Base-by-base conservation (phyloP, 2,888 invertebrate genomes). In the Coenonympha glycerion region DNA sequence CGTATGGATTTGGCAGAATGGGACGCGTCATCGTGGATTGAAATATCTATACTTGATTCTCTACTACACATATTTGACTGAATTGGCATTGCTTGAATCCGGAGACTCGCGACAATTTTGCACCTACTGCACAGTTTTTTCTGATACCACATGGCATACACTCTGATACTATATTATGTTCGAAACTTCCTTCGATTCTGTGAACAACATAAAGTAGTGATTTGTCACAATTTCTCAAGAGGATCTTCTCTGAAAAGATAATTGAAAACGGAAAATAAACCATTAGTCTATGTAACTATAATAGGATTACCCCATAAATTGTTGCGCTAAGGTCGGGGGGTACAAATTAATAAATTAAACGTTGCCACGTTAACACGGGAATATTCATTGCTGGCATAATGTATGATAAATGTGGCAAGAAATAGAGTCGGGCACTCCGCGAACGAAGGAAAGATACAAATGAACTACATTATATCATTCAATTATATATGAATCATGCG, bases 261-360 rank as follows among this genome's bases (percentile, higher is more conserved):
- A 45, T 45, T 45, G 45, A 45, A 45, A 45, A 36, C 34, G 45
- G 22, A 34, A 45, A 34, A 45, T 45, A 34, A 45, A 36, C 45
- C 45, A 45, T 45, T 24, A 45, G 31, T 45, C 45, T 34, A 45
- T 34, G 45, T 34, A 45, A 45, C 24, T 24, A 45, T 45, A 45
- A 45, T 45, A 45, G 45, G 45, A 36, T 45, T 45, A 36, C 34
- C 61, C 67, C 74, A 75, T 76, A 77, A 76, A 77, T 77, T 63
- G 65, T 66, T 52, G 61, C 64, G 24, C 24, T 56, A 63, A 64
- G 77, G 74, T 76, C 73, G 66, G 62, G 48, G 63, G 67, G 69
- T 69, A 75, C 79, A 79, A 39, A 79, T 79, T 79, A 80, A 80
- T 81, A 82, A 82, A 79, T 77, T 79, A 79, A 79, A 68, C 63